phyloP scores from a whole-genome alignment of 2,888 invertebrate species.

The Ectropis crepuscularia region DNA sequence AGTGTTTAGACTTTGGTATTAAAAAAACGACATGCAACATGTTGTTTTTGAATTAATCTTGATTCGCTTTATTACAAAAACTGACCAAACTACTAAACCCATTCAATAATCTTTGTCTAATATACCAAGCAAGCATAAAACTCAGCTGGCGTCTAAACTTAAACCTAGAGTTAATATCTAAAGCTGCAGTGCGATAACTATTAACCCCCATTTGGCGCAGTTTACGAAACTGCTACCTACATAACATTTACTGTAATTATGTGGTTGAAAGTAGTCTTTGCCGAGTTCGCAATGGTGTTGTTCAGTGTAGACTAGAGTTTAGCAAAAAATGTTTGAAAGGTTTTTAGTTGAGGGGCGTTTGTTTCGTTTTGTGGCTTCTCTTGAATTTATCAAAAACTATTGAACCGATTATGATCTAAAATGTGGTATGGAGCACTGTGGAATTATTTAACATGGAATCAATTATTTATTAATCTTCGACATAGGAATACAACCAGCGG shows the following conservation, averaged over 20 bases:
- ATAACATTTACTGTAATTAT: background rate
- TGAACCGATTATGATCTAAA: no score
- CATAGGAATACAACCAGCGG: no score
- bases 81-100: background rate
- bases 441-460: no score
- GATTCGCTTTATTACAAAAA: no score
- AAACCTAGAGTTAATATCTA: slow-evolving; percentile 22
- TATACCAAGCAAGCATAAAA: slow-evolving; percentile 6
- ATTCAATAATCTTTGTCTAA: background rate
- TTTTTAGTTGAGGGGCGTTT: no score
- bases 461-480: no score
- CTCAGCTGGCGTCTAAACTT: slow-evolving; percentile 11
- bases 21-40: background rate
- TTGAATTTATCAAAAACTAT: no score
- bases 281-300: background rate
- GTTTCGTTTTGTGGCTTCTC: no score
- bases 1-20: no score
- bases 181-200: slow-evolving; percentile 23
- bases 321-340: no score
- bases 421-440: no score
- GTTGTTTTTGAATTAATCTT: background rate
- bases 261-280: background rate
- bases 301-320: no score
- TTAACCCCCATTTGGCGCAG: slow-evolving; percentile 9
- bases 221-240: background rate